Evolutionary conservation across 2,888 invertebrate genomes (phyloP).

Genomic region (Metopia argyrocephala): DNA sequence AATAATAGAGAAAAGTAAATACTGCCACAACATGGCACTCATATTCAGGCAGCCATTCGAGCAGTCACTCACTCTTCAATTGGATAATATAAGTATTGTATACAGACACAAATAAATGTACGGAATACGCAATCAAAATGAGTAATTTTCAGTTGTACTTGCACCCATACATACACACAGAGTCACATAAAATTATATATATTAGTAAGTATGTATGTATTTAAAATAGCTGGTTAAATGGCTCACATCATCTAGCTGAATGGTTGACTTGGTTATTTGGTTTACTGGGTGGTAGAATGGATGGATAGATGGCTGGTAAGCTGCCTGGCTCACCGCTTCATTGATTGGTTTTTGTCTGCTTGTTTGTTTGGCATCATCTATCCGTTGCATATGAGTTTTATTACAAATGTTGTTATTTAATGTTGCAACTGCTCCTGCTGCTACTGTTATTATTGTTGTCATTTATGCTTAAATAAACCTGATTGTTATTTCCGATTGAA

Average conservation of each 20-base stretch:
- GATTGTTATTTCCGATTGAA: constrained; percentile 15
- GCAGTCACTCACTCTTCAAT: constrained; percentile 21
- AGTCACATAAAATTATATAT: too few relatives aligned
- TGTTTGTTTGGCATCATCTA: constrained; percentile 22
- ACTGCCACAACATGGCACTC: constrained; percentile 18
- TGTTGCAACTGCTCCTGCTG: constrained; percentile 20
- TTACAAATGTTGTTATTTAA: constrained; percentile 7
- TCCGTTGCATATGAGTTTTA: constrained; percentile 16
- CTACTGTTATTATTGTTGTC: constrained; percentile 10
- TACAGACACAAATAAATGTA: not conserved
- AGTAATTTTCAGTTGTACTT: not conserved
- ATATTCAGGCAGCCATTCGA: not conserved
- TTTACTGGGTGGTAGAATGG: not conserved
- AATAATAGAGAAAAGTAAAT: constrained; percentile 32
- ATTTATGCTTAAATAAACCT: constrained; percentile 25
- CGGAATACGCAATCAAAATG: not conserved
- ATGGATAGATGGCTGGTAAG: not conserved
- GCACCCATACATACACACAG: not conserved
- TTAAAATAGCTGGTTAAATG: constrained; percentile 29
- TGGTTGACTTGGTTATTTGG: not conserved
- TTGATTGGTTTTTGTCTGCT: not conserved
- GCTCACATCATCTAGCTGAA: constrained; percentile 16
- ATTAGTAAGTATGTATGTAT: too few relatives aligned
- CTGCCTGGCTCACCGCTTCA: not conserved
- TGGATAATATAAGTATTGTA: too few relatives aligned